These are phyloP conservation scores for Dipodomys merriami DNA, from an alignment of 2,113 vertebrate species.

Conservation along the genomic window DNA sequence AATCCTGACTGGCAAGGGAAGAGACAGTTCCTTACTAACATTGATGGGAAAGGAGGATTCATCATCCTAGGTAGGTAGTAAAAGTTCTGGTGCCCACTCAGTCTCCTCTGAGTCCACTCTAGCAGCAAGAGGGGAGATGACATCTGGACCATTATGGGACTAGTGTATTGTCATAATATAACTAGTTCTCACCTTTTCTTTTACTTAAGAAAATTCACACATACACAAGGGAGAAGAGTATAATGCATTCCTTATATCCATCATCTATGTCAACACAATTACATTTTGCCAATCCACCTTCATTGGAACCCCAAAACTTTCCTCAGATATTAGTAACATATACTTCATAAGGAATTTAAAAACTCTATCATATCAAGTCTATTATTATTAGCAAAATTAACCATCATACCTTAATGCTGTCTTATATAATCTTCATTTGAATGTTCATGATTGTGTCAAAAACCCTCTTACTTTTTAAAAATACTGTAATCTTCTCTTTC, in stretches of 20 bases:
- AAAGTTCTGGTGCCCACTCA: neutral
- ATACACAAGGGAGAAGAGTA: neutral
- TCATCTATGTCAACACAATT: neutral
- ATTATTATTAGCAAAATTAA: constrained; percentile 35
- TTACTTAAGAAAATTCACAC: neutral
- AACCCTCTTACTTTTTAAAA: constrained; percentile 7
- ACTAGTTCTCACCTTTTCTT: neutral
- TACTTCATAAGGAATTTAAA: constrained; percentile 12
- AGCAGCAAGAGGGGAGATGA: no score
- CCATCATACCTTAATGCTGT: constrained; percentile 7
- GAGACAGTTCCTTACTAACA: neutral
- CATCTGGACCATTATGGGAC: neutral
- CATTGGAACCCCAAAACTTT: neutral
- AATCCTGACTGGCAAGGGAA: neutral
- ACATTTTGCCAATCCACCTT: constrained; percentile 33
- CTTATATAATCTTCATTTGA: constrained; percentile 41
- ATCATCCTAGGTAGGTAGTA: neutral
- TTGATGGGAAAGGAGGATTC: neutral
- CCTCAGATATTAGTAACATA: constrained; percentile 30
- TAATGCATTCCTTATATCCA: neutral
- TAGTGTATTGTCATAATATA: neutral
- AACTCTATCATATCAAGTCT: neutral
- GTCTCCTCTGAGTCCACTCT: neutral
- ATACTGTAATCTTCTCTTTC: neutral
- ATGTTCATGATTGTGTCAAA: constrained; percentile 33